phyloP scores from a whole-genome alignment of 53 echinoderm and acorn worm species.

The Temnopleurus reevesii region DNA sequence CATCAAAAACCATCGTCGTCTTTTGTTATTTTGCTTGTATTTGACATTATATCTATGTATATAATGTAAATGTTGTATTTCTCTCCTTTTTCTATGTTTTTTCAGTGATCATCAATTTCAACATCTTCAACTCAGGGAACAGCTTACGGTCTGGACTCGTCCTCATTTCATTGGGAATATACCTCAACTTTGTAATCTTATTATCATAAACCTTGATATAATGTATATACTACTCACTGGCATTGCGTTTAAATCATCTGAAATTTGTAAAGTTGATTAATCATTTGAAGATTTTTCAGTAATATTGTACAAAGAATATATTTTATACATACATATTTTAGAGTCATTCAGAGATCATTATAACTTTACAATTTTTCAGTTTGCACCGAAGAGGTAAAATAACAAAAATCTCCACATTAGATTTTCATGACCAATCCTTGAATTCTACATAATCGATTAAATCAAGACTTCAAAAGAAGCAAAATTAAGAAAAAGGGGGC shows the following conservation, averaged over 20 bases:
- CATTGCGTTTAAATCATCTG: not conserved
- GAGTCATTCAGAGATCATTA: too few species aligned
- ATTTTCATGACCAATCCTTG: too few species aligned
- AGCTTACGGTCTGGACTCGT: not conserved
- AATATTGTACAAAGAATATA: not conserved
- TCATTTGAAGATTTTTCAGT: not conserved
- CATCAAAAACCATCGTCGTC: too few species aligned
- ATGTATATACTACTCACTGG: not conserved
- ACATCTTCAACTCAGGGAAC: constrained; percentile 3
- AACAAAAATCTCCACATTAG: too few species aligned
- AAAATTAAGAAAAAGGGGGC: too few species aligned
- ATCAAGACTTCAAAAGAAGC: too few species aligned
- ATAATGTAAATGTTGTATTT: not conserved
- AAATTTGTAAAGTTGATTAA: not conserved
- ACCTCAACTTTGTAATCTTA: not conserved
- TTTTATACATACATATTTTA: too few species aligned
- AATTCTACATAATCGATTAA: too few species aligned
- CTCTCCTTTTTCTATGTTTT: not conserved
- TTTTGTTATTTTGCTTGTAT: not conserved
- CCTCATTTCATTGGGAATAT: not conserved
- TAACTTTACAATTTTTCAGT: too few species aligned
- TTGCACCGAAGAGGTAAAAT: too few species aligned
- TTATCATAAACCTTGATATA: constrained; percentile 28
- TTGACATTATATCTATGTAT: not conserved
- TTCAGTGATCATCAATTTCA: constrained; percentile 56